Base-by-base conservation (phyloP, 2,888 invertebrate species). In the Odontomyia ornata region DNA sequence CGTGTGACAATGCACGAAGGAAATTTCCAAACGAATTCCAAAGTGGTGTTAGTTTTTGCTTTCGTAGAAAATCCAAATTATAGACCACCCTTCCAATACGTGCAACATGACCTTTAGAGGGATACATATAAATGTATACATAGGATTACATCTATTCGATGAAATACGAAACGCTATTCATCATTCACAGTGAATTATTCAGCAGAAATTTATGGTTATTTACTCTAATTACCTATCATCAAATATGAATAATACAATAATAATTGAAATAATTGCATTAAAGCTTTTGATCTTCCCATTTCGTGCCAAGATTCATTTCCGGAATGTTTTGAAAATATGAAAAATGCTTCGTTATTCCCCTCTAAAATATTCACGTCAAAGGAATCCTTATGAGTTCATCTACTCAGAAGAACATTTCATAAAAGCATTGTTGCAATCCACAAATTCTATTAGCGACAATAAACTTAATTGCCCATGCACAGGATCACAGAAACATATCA, bases 381-480 rank as follows among this genome's bases (percentile, higher is more conserved):
- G 23, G 43, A 23, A 4, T 47, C 23, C 47, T 46, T 11, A 67
- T 64, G 64, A 64, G 30, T 18, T 11, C 30, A 28, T 13, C 30
- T 64, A 64, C 30, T 64, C 23, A 27, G 30, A 15, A 28, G n/a
- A 25, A n/a, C 25, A 64, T 64, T 64, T 23, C 23, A 28, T 30
- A 25, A 9, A 47, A 47, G 47, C 36, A 67, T 43, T 36, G 43
- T 43, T 43, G 30, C 25, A 46, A 23, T 69, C 47, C 47, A 69
- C 47, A 69, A 69, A 69, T 21, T 46, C 7, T 47, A 69, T 69
- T 69, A 69, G 69, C 47, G 11, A 13, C 69, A 47, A 47, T 46
- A 47, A 47, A 69, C 46, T 69, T 69, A 47, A 69, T 69, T 69
- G 47, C 62, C 27, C 65, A 43, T 36, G 36, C 18, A 65, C 21